Evolutionary conservation across 2,797 vertebrate species (phyloP), one percentile per base, ranked within the genome.

Genomic region (Channa striata): DNA sequence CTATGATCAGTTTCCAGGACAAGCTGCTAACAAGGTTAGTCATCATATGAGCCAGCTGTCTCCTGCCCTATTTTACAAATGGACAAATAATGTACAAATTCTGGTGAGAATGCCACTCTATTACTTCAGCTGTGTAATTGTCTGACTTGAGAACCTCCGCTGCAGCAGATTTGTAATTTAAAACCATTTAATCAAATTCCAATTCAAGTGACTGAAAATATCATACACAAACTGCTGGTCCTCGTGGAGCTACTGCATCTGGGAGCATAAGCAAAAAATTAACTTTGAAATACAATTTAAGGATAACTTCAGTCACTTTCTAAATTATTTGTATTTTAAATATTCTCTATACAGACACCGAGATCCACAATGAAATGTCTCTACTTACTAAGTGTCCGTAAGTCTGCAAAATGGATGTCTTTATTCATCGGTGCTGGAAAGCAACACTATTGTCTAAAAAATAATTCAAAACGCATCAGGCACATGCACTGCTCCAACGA

Each of bases 21-120:
- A 60, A 68, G 59, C 73, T 80, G 77, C 47, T 71, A 30, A 72
- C 19, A 40, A 46, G 39, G 69, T 75, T 77, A 60, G 23, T 63
- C 66, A 77, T 68, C 56, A 17, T 60, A 66, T 53, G 58, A 63
- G 49, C 65, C 61, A 68, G 70, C 74, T 77, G 59, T 34, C 71
- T 68, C 50, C 12, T 42, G 40, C 33, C 20, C 50, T 47, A 25
- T 39, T 43, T 47, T 25, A 36, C 36, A 44, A 47, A 69, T 25
- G 43, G 17, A 50, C 19, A 60, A 77, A 62, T 37, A 2, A 20
- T 53, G 43, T 23, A 11, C 6, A 7, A 40, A 61, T 21, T 12
- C 34, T 11, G 48, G 30, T 47, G 53, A 37, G 46, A 59, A 47
- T n/a, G 20, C 21, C 40, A 40, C 12, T 12, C 37, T 39, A 39